Conservation (phyloP, 2,113 vertebrate species). For the Zosterops pallidus region DNA sequence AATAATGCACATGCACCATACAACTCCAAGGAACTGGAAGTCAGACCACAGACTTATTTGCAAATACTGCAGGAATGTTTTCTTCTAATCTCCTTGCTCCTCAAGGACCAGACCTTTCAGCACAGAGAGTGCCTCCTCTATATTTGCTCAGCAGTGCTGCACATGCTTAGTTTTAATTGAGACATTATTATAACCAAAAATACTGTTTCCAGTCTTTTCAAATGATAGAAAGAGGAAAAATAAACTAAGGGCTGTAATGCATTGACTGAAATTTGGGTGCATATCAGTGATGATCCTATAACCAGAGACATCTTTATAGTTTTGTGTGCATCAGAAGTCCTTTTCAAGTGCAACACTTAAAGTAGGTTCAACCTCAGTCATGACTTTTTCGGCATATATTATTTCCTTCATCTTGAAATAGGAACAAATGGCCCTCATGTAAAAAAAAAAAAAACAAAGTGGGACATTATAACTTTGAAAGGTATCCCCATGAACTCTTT, state of each 20-base stretch:
- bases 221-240: background rate
- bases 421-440: background rate
- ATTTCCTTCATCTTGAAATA: background rate
- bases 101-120: background rate
- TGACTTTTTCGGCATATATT: background rate
- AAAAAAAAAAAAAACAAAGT: background rate
- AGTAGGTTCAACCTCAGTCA: background rate
- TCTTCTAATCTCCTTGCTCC: background rate
- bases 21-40: background rate
- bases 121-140: background rate
- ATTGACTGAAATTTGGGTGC: background rate
- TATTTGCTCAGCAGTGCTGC: background rate
- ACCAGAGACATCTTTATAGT: background rate
- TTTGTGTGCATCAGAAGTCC: background rate
- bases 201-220: background rate
- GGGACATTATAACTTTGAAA: background rate
- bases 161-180: background rate
- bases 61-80: background rate
- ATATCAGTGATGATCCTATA: background rate
- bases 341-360: background rate
- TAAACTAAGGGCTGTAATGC: background rate
- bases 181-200: background rate
- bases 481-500: background rate
- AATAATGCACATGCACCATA: background rate
- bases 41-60: background rate